Percentiles rank a stretch among this genome's conserved stretches.
Conservation (phyloP, 2,113 vertebrate species). For the Brachyhypopomus gauderio region DNA sequence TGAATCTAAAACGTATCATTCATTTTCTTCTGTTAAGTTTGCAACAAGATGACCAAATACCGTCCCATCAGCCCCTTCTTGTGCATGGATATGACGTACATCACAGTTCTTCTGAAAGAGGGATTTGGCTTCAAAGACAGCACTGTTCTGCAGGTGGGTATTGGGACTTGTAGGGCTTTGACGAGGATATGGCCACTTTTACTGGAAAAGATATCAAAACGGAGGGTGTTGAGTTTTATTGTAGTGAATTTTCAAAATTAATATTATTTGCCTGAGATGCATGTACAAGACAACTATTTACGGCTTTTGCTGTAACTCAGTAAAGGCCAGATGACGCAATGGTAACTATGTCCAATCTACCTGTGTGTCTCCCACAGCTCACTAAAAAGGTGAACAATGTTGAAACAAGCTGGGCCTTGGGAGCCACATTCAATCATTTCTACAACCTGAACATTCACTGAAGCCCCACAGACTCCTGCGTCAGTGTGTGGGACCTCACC, state of each 20-base stretch:
- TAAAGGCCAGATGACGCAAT: background rate
- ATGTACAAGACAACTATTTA: constrained; percentile 12
- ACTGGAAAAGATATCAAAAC: background rate
- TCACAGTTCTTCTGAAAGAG: constrained; percentile 92
- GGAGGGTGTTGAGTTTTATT: background rate
- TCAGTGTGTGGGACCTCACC: constrained; percentile 59
- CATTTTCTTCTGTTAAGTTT: constrained; percentile 75
- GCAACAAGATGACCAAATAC: constrained; percentile 90
- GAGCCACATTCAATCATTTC: constrained; percentile 91
- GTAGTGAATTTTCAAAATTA: background rate
- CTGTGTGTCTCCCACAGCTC: constrained; percentile 75
- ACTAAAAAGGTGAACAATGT: constrained; percentile 96
- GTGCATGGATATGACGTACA: constrained; percentile 97
- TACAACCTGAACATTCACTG: constrained; percentile 85
- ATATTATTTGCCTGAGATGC: background rate
- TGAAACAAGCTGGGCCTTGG: constrained; percentile 96
- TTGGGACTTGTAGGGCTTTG: background rate
- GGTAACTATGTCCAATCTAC: constrained; percentile 13
- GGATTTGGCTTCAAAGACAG: constrained; percentile 93
- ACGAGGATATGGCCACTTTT: too few relatives aligned
- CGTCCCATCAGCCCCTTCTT: constrained; percentile 89
- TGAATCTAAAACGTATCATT: constrained; percentile 28
- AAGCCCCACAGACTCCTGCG: constrained; percentile 56
- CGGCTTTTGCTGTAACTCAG: background rate
- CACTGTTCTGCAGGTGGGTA: constrained; percentile 86